Base-by-base conservation (phyloP, 2,797 vertebrate species). In the Champsocephalus gunnari region DNA sequence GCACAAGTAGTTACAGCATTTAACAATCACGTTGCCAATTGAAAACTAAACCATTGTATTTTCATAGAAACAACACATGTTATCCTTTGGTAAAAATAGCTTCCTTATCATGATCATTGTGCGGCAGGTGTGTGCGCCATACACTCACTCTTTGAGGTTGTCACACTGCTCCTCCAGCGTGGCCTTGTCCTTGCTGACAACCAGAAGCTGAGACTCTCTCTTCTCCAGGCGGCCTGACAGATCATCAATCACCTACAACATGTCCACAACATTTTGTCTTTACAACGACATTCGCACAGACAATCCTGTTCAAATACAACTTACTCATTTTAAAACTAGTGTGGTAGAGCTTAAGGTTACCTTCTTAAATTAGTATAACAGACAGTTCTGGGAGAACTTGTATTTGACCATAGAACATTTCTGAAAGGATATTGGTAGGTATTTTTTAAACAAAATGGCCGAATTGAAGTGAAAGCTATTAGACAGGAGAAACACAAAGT, bases 111-210 rank as follows among this genome's bases (percentile, higher is more conserved):
- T 17, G n/a, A 41, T 49, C 11, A 53, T 61, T 51, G 43, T 17
- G 12, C 54, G 44, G 63, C 41, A 41, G 7, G 16, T 61, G 56
- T n/a, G 34, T 55, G 64, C 32, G 38, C 8, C 2, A 43, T 57
- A 43, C 88, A 97, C 98, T 98, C 91, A 99, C 98, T 99, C 98
- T 95, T 96, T 97, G 9, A 99, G 95, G 88, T 99, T 99, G 93
- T 99, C 98, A 84, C 94, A 97, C 59, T 97, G 94, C 92, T 99
- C 98, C 82, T 99, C 98, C 80, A 99, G 91, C 56, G 85, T 88
- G 5, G 98, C 98, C 71, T 98, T 99, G 88, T 99, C 98, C 94
- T 99, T 99, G 92, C 97, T 99, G 81, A 98, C 94, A 38, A 90
- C 89, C 79, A 99, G 80, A 81, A 99, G 94, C 86, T 99, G 98